These are phyloP conservation scores for Polyergus mexicanus DNA, from an alignment of 1,140 invertebrate species.

Conservation along the genomic window DNA sequence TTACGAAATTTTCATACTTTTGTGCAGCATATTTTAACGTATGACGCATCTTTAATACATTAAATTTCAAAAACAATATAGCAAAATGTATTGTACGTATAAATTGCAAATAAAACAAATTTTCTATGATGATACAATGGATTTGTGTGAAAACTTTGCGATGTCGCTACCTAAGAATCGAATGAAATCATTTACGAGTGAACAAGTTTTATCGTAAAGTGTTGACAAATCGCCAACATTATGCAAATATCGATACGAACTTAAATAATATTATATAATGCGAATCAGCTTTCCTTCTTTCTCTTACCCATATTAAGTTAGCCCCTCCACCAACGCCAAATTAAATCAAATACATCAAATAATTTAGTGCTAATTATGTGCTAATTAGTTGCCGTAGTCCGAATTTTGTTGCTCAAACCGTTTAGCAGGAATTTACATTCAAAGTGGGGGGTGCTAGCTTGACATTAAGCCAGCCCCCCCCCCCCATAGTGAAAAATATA, in stretches of 20 bases:
- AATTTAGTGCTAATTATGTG: too few species aligned
- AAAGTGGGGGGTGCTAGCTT: too few species aligned
- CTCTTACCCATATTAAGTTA: too few species aligned
- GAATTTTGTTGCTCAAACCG: too few species aligned
- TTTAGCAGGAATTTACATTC: too few species aligned
- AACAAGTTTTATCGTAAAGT: conserved; percentile 5
- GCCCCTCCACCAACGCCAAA: too few species aligned
- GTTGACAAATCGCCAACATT: neutral
- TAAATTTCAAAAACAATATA: neutral
- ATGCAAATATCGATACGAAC: neutral
- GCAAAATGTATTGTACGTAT: neutral
- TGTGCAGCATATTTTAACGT: too few species aligned
- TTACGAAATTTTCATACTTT: too few species aligned
- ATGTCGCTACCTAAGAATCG: neutral
- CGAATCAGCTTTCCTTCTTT: neutral
- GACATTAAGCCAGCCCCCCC: too few species aligned
- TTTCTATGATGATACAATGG: neutral
- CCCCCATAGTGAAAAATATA: too few species aligned
- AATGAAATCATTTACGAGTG: neutral
- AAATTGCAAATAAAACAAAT: neutral
- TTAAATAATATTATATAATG: conserved; percentile 32
- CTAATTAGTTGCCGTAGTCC: too few species aligned
- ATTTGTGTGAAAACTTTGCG: neutral
- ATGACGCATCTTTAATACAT: neutral
- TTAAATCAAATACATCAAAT: too few species aligned